Conservation (phyloP, 2,888 invertebrate genomes). For the Quadroppia sp. region DNA sequence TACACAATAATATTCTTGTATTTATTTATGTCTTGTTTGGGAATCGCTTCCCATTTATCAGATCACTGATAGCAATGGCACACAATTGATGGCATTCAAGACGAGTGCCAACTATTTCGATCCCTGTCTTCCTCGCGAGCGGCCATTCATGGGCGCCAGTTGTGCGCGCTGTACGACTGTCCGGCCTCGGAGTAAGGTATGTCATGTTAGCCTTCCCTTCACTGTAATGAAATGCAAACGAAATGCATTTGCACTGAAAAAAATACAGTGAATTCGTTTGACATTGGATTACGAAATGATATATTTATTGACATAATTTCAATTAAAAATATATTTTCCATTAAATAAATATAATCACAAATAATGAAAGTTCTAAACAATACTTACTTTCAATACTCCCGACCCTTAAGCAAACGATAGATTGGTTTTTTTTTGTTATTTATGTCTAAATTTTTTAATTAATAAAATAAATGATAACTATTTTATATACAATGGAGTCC, state of each 20-base stretch:
- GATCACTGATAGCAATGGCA: background rate
- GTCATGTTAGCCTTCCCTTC: background rate
- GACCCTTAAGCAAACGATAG: too few species aligned
- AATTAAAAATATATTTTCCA: too few species aligned
- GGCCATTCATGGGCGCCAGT: background rate
- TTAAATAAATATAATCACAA: too few species aligned
- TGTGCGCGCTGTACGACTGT: constrained; percentile 3
- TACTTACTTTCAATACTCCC: too few species aligned
- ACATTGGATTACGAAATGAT: too few species aligned
- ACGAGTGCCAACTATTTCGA: constrained; percentile 4
- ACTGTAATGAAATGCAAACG: background rate
- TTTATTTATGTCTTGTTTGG: background rate
- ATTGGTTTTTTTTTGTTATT: too few species aligned
- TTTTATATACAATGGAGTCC: background rate
- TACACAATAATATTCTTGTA: background rate
- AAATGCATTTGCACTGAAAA: too few species aligned
- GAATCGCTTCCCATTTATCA: background rate
- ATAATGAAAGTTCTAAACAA: too few species aligned
- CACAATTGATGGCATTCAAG: constrained; percentile 4
- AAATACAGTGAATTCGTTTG: too few species aligned
- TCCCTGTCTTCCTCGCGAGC: constrained; percentile 16
- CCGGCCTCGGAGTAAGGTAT: background rate
- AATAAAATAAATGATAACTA: background rate
- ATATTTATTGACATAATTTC: too few species aligned
- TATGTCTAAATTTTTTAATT: too few species aligned